Evolutionary conservation across 2,888 invertebrate species (phyloP), one percentile per base, ranked within the genome.

Genomic region (Gastracanthus pulcherrimus): DNA sequence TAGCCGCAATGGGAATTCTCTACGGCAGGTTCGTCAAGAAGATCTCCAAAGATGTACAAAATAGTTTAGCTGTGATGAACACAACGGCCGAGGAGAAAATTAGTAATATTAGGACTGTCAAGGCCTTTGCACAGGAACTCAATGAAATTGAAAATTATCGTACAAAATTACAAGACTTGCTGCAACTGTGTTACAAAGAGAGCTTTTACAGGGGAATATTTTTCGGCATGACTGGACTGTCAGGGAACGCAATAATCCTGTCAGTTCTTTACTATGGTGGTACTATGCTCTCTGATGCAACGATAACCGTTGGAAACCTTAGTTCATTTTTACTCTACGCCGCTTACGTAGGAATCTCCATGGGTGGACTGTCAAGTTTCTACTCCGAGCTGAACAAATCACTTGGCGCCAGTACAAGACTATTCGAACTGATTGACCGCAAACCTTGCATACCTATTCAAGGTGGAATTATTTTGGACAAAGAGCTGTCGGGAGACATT

Each of bases 291-390:
- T 94, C 96, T 0, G 94, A 95, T 1, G 94, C 96, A 60, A 93
- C 95, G 26, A 92, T 97, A 80, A 95, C 96, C 0, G 96, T 98
- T 16, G 98, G 99, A 5, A 96, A 96, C 84, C 93, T 99, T 23
- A 98, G 98, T 0, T 96, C 99, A 0, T 99, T 99, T 92, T 93
- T 99, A 13, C 92, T 99, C 16, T 99, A 99, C 89, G 98, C 99
- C 0, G 98, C 96, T 0, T 98, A 98, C 88, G 97, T 98, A 19
- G 98, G 98, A 13, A 94, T 98, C 38, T 97, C 98, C 51, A 94
- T 98, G 51, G 96, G 96, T 66, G 98, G 98, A 13, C 90, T 99
- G n/a, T 96, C 97, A 66, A 96, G 95, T 85, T 98, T 98, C 91
- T 99, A 98, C 90, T 96, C 98, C 0, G 98, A 99, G 89, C 90